Evolutionary conservation across 30 jellyfish, hydroid and myxozoan genomes (phyloP).

Genomic region (Pelagia noctiluca): DNA sequence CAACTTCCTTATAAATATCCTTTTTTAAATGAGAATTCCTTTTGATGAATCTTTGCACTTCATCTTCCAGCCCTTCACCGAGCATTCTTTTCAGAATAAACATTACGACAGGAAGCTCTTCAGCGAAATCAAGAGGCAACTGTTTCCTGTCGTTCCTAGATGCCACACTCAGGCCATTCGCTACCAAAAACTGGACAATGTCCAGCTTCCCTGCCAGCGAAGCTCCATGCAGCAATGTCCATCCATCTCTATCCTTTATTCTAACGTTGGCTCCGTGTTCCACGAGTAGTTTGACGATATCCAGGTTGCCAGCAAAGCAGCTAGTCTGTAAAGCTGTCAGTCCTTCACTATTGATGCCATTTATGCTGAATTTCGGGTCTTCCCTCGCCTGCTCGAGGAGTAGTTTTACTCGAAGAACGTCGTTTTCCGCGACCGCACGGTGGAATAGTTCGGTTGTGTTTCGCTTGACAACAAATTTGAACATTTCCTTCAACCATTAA

Average conservation of each 20-base stretch:
- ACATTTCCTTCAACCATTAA: constrained; percentile 56
- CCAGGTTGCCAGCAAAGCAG: constrained; percentile 94
- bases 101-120: constrained; percentile 72
- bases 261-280: constrained; percentile 81
- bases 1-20: constrained; percentile 84
- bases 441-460: constrained; percentile 91
- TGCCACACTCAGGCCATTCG: constrained; percentile 69
- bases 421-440: constrained; percentile 93
- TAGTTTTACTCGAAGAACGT: constrained; percentile 76
- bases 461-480: constrained; percentile 93
- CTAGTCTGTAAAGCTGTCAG: constrained; percentile 94
- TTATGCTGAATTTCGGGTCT: constrained; percentile 89
- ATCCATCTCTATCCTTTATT: constrained; percentile 92
- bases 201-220: constrained; percentile 86
- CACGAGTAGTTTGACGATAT: constrained; percentile 80
- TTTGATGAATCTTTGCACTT: constrained; percentile 80
- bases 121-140: constrained; percentile 86
- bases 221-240: constrained; percentile 92
- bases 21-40: constrained; percentile 84
- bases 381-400: constrained; percentile 91
- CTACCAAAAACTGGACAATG: constrained; percentile 73
- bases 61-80: constrained; percentile 72
- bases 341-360: constrained; percentile 93
- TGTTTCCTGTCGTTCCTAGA: constrained; percentile 67
- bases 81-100: constrained; percentile 81